phyloP scores from a whole-genome alignment of 1,140 invertebrate species.

The Reticulitermes speratus region DNA sequence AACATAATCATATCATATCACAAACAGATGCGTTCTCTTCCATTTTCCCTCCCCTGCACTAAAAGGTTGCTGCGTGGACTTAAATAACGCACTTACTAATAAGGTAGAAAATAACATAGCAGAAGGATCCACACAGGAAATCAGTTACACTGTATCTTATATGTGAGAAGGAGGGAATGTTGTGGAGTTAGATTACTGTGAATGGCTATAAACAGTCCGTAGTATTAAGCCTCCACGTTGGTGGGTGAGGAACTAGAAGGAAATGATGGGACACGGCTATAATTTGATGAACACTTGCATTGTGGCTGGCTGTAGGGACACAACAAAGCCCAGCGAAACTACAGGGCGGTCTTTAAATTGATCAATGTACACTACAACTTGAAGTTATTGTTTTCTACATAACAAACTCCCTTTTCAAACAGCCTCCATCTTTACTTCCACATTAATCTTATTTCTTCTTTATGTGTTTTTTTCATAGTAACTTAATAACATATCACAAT shows the following conservation, averaged over 20 bases:
- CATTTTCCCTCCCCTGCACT: no score
- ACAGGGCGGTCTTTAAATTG: not conserved
- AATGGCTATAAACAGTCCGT: no score
- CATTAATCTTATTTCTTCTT: not conserved
- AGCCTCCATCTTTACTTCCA: not conserved
- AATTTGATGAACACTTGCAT: not conserved
- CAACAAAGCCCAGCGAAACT: not conserved
- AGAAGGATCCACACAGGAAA: not conserved
- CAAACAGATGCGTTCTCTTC: no score
- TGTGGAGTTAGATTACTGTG: not conserved
- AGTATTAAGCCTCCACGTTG: not conserved
- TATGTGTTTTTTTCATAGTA: not conserved
- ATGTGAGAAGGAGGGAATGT: not conserved
- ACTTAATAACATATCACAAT: not conserved
- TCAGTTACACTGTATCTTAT: not conserved
- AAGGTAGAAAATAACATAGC: not conserved
- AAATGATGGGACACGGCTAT: not conserved
- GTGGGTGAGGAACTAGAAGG: not conserved
- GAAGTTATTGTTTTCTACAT: not conserved
- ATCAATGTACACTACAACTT: not conserved
- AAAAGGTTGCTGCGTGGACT: no score
- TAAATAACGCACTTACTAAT: not conserved
- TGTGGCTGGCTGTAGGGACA: not conserved
- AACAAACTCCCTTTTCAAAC: not conserved
- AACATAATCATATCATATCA: no score